Evolutionary conservation across 2,113 vertebrate genomes (phyloP), one percentile per base, ranked within the genome.

Genomic region (Serinus canaria): DNA sequence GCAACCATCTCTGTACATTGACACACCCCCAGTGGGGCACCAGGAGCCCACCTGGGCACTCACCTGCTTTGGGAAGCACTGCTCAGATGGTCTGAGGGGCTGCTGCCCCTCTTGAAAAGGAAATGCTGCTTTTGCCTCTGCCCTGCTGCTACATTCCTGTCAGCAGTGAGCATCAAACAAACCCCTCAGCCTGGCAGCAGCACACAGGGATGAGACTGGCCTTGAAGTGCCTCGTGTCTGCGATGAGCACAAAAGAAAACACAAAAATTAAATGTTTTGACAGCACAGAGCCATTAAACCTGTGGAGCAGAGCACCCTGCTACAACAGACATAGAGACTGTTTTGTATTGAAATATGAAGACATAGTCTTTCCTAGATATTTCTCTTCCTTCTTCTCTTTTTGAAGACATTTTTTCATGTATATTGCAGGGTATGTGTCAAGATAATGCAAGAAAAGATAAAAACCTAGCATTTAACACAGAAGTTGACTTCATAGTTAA

Each of bases 191-290:
- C 69, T 30, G 20, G 53, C 62, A 73, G 41, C 7, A 46, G 5
- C 5, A 4, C 41, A 56, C 13, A 43, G 0, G 0, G n/a, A 28
- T 15, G 43, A 53, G 31, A 27, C 2, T 13, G 33, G 27, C 50
- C 87, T 50, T 24, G 8, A 74, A 52, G 27, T 13, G 49, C 37
- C 58, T 60, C 4, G 2, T 35, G 14, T 15, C 47, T 15, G 2
- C 18, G 37, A 91, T 35, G 66, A 33, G 39, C 28, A 66, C 50
- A 66, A 24, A 67, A 72, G 33, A 63, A 72, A 76, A 39, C 52
- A 72, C 17, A 68, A 37, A 84, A 75, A 69, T 23, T 11, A 58
- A 31, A 44, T 33, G 28, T 30, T 84, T 49, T 78, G 52, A 60
- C 49, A 44, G 39, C 6, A 68, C 13, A 82, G 6, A 35, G 17